phyloP scores from a whole-genome alignment of 2,797 vertebrate species.

The Gouania willdenowi region DNA sequence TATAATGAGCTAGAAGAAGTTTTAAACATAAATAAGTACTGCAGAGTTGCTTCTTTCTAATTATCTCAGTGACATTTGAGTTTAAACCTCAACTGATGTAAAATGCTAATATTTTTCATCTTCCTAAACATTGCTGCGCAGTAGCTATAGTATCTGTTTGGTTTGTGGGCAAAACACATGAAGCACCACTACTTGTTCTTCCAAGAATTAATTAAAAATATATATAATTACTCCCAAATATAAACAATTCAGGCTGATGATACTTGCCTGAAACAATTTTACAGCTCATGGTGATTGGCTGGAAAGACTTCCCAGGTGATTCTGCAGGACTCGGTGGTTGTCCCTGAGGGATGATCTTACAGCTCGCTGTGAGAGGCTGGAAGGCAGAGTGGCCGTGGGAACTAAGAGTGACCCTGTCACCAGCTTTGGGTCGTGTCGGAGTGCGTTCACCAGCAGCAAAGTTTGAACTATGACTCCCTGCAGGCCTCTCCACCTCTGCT shows the following conservation, averaged over 20 bases:
- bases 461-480: constrained; percentile 67
- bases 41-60: no score
- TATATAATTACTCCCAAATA: no score
- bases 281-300: constrained; percentile 99
- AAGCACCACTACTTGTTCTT: no score
- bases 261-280: constrained; percentile 96
- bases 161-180: no score
- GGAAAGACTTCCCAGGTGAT: constrained; percentile 96
- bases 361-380: constrained; percentile 96
- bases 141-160: no score
- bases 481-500: constrained; percentile 74
- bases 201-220: no score
- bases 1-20: no score
- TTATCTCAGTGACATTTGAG: no score
- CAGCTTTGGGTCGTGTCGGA: constrained; percentile 81
- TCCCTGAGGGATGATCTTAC: constrained; percentile 92
- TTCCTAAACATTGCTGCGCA: no score
- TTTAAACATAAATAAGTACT: no score
- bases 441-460: constrained; percentile 81
- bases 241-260: constrained; percentile 6
- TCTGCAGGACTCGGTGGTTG: constrained; percentile 88
- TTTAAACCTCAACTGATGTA: no score
- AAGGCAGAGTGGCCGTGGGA: constrained; percentile 96
- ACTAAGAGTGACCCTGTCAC: constrained; percentile 88
- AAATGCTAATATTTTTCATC: no score